Base-by-base conservation (phyloP, 2,113 vertebrate genomes). In the Poeciliopsis turrubarensis region DNA sequence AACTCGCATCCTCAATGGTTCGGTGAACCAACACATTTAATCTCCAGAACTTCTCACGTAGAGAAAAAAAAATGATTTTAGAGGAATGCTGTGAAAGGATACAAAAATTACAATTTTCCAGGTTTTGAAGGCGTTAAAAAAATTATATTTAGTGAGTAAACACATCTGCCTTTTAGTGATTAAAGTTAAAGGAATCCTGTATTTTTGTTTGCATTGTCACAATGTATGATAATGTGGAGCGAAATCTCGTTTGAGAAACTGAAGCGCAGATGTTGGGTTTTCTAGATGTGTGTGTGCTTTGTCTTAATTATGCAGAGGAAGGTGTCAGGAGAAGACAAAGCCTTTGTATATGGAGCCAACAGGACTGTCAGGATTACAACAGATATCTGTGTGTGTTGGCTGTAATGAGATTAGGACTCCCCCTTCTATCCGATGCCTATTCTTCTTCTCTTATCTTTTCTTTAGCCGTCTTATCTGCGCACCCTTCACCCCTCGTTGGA, bases 261-360 rank as follows among this genome's bases (percentile, higher is more conserved):
- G 15, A 31, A 14, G 13, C 3, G 29, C 78, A 73, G 62, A 65
- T 66, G 73, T 2, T 3, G 29, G 22, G 57, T 27, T 63, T 0
- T 9, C 0, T 63, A 25, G 57, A 44, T 65, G 65, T 47, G 7
- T 47, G 7, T 31, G 1, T 60, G 41, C 51, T 82, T 71, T 22
- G 34, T 86, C 85, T 85, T 82, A 76, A 82, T 87, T 80, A 75
- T 65, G 65, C 77, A 60, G 74, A 34, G 54, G 69, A 54, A 84
- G 63, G 31, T 81, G 86, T 87, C 82, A 78, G 78, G 39, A 47
- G 63, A 68, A 76, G 78, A 87, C 85, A 85, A 87, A 86, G 84
- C 60, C 79, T 0, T 1, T 54, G 68, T 65, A 41, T 77, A 57
- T 78, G 76, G 67, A 81, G 76, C 72, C 74, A 77, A 62, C 79